phyloP scores from a whole-genome alignment of 2,113 vertebrate genomes.

The Psilopogon haemacephalus region DNA sequence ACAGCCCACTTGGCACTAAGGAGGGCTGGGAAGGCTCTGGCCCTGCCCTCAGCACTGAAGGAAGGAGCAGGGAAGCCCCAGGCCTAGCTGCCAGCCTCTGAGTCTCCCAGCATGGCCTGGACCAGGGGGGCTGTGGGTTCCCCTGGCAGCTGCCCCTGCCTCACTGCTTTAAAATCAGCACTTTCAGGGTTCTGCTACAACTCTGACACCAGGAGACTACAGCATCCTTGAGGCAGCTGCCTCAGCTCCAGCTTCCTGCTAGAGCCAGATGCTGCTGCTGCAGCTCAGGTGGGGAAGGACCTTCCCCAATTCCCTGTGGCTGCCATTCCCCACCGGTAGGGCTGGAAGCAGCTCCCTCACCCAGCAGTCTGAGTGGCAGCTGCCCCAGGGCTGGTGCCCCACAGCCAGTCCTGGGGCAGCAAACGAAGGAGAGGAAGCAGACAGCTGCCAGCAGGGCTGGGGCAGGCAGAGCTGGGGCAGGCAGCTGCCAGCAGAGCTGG shows the following conservation, averaged over 20 bases:
- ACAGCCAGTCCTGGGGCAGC: neutral
- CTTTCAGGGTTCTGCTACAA: neutral
- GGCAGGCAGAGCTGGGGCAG: neutral
- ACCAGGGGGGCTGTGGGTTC: neutral
- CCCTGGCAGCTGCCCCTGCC: neutral
- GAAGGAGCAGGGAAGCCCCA: neutral
- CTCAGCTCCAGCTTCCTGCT: neutral
- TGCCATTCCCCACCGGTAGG: neutral
- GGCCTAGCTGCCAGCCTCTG: neutral
- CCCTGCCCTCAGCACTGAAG: neutral
- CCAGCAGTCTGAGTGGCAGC: neutral
- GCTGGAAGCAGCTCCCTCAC: neutral
- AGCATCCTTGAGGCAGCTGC: neutral
- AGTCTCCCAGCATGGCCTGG: fast-evolving
- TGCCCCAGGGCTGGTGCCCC: neutral
- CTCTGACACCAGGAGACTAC: neutral
- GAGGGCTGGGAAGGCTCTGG: too few species aligned
- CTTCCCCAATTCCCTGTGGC: neutral
- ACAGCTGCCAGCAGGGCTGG: neutral
- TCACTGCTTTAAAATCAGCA: neutral
- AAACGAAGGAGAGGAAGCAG: neutral
- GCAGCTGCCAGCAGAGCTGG: too few species aligned
- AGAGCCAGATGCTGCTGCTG: neutral
- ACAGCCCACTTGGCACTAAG: neutral
- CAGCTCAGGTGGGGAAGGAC: neutral